Evolutionary conservation across 2,888 invertebrate genomes (phyloP).

Genomic region (Drosophila borealis): DNA sequence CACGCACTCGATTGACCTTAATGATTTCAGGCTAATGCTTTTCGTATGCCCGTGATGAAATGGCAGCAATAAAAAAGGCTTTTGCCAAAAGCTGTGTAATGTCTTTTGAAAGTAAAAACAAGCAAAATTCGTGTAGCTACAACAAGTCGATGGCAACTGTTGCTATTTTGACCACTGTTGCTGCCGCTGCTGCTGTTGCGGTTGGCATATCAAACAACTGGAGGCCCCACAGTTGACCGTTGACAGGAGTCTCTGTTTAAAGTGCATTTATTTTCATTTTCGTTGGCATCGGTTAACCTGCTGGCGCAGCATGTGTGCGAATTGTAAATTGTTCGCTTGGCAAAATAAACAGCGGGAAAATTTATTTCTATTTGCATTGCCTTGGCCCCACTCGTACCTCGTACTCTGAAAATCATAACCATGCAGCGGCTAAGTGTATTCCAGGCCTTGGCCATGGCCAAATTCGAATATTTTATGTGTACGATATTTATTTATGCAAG

Average conservation of each 20-base stretch:
- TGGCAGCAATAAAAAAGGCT: constrained; percentile 59
- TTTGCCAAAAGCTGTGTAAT: constrained; percentile 17
- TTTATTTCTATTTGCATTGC: constrained; percentile 68
- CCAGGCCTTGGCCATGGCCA: constrained; percentile 40
- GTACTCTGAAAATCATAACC: constrained; percentile 59
- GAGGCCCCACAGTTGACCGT: constrained; percentile 63
- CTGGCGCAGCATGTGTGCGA: constrained; percentile 76
- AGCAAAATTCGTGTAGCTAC: constrained; percentile 48
- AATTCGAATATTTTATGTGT: constrained; percentile 47
- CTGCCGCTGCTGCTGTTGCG: constrained; percentile 16
- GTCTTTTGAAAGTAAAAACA: constrained; percentile 72
- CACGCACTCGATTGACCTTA: constrained; percentile 70
- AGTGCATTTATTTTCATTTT: constrained; percentile 77
- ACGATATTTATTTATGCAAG: constrained; percentile 73
- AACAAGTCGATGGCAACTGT: constrained; percentile 46
- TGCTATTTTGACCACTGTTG: constrained; percentile 42
- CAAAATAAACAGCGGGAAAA: constrained; percentile 76
- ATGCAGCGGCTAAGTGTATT: constrained; percentile 16
- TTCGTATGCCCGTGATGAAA: constrained; percentile 64
- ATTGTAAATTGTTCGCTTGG: constrained; percentile 73
- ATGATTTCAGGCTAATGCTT: constrained; percentile 70
- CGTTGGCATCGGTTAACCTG: constrained; percentile 63
- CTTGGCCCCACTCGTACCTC: constrained; percentile 10
- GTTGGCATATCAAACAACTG: constrained; percentile 75
- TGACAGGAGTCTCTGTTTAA: constrained; percentile 70